Evolutionary conservation across 2,797 vertebrate species (phyloP).

Genomic region (Peromyscus nudipes): DNA sequence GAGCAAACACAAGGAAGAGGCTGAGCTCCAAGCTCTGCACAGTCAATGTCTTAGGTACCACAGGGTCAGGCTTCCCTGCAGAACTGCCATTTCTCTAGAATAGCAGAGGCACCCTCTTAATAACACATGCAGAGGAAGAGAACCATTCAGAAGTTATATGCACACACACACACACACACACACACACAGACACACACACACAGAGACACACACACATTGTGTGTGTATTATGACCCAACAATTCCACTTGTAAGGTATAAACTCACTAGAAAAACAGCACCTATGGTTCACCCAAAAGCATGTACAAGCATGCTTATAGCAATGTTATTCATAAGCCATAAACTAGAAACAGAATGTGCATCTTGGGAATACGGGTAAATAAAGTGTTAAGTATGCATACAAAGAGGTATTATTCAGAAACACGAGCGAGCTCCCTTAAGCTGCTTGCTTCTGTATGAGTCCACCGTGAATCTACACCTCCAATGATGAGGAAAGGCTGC

Average conservation of each 20-base stretch:
- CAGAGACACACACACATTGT: no score
- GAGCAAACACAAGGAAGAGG: background rate
- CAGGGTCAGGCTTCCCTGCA: background rate
- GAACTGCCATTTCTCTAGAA: constrained; percentile 30
- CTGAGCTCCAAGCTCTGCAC: background rate
- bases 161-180: no score
- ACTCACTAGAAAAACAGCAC: background rate
- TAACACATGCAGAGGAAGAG: constrained; percentile 1
- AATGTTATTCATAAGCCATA: constrained; percentile 5
- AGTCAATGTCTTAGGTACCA: background rate
- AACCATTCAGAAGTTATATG: background rate
- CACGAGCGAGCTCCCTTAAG: background rate
- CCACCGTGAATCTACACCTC: background rate
- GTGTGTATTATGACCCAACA: background rate
- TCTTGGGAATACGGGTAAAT: background rate
- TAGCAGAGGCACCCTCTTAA: constrained; percentile 1
- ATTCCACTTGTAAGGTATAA: background rate
- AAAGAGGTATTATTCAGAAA: background rate
- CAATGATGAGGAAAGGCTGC: background rate
- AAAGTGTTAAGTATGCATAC: background rate
- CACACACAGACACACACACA: no score
- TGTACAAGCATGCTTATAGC: background rate
- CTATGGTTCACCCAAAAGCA: background rate
- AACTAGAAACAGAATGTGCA: constrained; percentile 21
- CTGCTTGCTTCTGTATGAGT: background rate